Base-by-base conservation (phyloP, 2,888 invertebrate species). In the Rugalucina vietnamica region DNA sequence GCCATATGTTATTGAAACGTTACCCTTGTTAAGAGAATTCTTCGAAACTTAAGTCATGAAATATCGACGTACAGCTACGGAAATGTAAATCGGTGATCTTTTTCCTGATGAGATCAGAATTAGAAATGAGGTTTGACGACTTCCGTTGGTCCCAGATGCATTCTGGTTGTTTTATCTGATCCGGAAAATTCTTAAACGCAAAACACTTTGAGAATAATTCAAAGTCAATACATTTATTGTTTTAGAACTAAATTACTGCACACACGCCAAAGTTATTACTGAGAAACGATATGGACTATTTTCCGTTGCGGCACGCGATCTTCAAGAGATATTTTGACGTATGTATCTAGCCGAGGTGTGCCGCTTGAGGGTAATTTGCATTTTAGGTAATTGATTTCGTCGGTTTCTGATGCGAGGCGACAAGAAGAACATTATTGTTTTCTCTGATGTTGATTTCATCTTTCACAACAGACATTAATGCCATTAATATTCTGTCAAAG, bases 181-280 rank as follows among this genome's bases (percentile, higher is more conserved):
- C 85, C 84, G 74, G 75, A 72, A 76, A 80, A 83, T 60, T 78
- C 79, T 81, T 81, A 81, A 84, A 83, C 70, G 83, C 72, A 85
- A 85, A 86, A 87, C 87, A 85, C 84, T 85, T 87, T 87, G 79
- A 83, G 82, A 85, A 87, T 87, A 87, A 85, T 81, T 85, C 85
- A 85, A 87, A 85, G 87, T 85, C 87, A 83, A 85, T 85, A 83
- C 74, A 71, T 81, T 83, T 85, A 87, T 87, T 85, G 85, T 85
- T 87, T 87, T 84, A 81, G 87, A 87, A 85, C 76, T 85, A 84
- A 83, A 87, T 87, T 80, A 82, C 81, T 82, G 73, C 43, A 49
- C 83, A 72, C 87, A 87, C 87, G 87, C 76, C 85, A 87, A 73
- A 54, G 79, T 74, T 83, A 84, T 83, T 81, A 82, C 49, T 37